phyloP scores from a whole-genome alignment of 2,888 invertebrate genomes.

The Dysmachus trigonus region DNA sequence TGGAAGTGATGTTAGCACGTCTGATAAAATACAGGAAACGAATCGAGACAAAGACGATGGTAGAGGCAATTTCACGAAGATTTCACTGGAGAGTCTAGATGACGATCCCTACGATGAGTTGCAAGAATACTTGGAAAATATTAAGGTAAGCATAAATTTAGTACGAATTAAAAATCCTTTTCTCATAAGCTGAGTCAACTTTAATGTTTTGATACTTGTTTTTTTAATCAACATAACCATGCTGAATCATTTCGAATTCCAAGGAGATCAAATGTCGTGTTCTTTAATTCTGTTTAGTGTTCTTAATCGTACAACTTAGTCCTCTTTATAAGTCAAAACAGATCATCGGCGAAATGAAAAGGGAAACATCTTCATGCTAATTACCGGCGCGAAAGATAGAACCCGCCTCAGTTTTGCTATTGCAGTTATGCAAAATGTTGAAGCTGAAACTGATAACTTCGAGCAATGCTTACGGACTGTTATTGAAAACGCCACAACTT shows the following conservation, averaged over 20 bases:
- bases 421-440: neutral
- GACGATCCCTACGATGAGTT: conserved; percentile 62
- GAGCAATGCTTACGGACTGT: neutral
- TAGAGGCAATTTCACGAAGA: conserved; percentile 21
- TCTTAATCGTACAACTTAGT: neutral
- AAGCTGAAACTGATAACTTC: neutral
- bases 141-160: conserved; percentile 58
- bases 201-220: neutral
- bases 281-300: neutral
- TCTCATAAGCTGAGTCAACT: neutral
- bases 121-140: conserved; percentile 62
- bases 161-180: neutral
- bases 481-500: conserved; percentile 6
- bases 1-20: neutral
- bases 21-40: neutral
- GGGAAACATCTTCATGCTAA: neutral
- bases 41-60: neutral
- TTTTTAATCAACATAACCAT: neutral
- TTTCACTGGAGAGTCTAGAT: conserved; percentile 54
- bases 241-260: neutral
- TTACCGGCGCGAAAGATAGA: neutral
- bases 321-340: neutral
- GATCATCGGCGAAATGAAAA: neutral
- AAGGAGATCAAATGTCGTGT: neutral
- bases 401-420: neutral